Evolutionary conservation across 2,797 vertebrate species (phyloP).

Genomic region (Gallirallus australis): DNA sequence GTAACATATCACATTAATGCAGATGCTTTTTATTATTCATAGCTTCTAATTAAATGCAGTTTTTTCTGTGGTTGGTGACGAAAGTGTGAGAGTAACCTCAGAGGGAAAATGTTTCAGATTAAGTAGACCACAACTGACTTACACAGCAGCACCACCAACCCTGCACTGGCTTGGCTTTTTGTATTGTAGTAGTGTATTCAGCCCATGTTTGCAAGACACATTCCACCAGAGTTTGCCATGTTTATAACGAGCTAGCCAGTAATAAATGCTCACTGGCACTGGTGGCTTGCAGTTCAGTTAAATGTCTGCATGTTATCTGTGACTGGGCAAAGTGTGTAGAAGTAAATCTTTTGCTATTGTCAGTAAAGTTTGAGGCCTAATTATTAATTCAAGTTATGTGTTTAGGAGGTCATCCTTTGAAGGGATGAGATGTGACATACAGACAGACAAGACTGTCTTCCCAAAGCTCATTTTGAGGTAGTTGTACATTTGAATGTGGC

Average conservation of each 20-base stretch:
- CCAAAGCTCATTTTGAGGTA: not conserved
- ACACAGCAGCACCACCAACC: constrained; percentile 22
- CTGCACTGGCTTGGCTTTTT: not conserved
- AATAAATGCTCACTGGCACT: not conserved
- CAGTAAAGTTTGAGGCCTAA: not conserved
- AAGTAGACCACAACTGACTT: constrained; percentile 51
- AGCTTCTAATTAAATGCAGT: constrained; percentile 40
- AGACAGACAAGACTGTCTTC: not conserved
- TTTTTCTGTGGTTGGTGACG: constrained; percentile 69
- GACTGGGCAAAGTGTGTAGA: not conserved
- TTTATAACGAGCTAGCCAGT: not conserved
- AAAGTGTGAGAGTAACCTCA: constrained; percentile 62
- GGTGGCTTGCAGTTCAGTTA: not conserved
- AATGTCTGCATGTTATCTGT: accelerated
- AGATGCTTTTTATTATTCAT: constrained; percentile 57
- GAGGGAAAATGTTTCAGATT: constrained; percentile 53
- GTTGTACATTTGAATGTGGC: not conserved
- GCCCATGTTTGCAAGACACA: not conserved
- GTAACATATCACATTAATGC: not conserved
- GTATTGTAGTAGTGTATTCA: not conserved
- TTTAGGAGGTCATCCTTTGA: not conserved
- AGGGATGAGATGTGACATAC: not conserved
- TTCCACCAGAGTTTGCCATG: not conserved
- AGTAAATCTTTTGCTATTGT: not conserved
- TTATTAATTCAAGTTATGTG: not conserved